Conservation (phyloP, 2,113 vertebrate genomes). For the Passer domesticus region DNA sequence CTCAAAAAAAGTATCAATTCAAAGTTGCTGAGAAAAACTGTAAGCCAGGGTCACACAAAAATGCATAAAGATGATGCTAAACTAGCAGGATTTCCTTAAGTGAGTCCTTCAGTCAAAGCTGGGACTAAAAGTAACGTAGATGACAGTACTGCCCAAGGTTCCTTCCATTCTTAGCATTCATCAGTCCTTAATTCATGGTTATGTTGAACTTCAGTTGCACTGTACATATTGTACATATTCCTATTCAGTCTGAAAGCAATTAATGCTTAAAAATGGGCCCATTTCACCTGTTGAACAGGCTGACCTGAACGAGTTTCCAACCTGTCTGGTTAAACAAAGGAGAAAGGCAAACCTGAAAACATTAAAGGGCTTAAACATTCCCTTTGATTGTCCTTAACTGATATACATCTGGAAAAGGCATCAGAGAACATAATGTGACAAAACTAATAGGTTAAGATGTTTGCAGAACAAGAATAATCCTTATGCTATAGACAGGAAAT, state of each 20-base stretch:
- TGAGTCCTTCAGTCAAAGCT: background rate
- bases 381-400: slow-evolving; percentile 73
- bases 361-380: slow-evolving; percentile 72
- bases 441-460: slow-evolving; percentile 68
- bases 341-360: slow-evolving; percentile 42
- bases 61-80: background rate
- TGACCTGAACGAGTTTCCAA: slow-evolving; percentile 19
- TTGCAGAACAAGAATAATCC: slow-evolving; percentile 48
- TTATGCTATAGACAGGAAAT: slow-evolving; percentile 15
- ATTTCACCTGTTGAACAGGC: slow-evolving; percentile 60
- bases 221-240: background rate
- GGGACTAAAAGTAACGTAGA: background rate
- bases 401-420: slow-evolving; percentile 82
- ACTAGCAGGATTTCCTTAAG: background rate
- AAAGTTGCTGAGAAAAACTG: background rate
- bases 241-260: slow-evolving; percentile 72
- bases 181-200: background rate
- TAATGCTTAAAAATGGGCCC: slow-evolving; percentile 73
- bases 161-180: background rate
- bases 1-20: background rate
- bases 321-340: slow-evolving; percentile 39
- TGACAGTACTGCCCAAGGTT: background rate
- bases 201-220: background rate
- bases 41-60: background rate
- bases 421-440: slow-evolving; percentile 77